Percentiles rank a stretch among this genome's conserved stretches.
Conservation (phyloP, 2,113 vertebrate genomes). For the Ranitomeya imitator region DNA sequence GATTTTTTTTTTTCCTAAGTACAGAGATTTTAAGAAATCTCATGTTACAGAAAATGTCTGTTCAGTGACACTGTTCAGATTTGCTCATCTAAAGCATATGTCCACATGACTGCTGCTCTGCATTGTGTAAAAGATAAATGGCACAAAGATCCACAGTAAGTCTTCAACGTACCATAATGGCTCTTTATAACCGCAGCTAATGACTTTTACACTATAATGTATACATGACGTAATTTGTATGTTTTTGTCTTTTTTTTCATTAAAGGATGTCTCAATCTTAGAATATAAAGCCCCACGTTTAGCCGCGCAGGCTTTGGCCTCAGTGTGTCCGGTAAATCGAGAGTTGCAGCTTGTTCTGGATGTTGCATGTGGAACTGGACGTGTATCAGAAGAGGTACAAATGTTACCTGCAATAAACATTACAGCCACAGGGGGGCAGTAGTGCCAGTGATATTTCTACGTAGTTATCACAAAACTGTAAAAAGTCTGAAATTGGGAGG, state of each 20-base stretch:
- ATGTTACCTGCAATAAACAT: background rate
- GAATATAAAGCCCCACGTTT: conserved; percentile 80
- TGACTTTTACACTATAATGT: no score
- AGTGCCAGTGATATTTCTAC: background rate
- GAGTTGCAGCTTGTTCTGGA: conserved; percentile 76
- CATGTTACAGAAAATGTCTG: no score
- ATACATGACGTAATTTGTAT: background rate
- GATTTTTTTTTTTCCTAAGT: no score
- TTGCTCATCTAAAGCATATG: no score
- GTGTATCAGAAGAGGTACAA: conserved; percentile 80
- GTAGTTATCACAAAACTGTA: no score
- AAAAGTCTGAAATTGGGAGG: background rate
- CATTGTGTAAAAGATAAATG: no score
- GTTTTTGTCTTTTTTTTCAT: background rate
- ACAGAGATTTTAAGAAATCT: no score
- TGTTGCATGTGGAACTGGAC: conserved; percentile 88
- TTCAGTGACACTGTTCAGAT: no score
- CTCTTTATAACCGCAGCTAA: no score
- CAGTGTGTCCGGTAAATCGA: conserved; percentile 64
- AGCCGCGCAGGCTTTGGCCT: conserved; percentile 74
- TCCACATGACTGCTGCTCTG: no score
- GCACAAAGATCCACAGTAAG: no score
- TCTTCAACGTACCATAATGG: no score
- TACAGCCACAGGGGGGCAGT: conserved; percentile 16
- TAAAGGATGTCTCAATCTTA: conserved; percentile 79